Evolutionary conservation across 2,888 invertebrate genomes (phyloP), one percentile per base, ranked within the genome.

Genomic region (Harpalus rufipes): DNA sequence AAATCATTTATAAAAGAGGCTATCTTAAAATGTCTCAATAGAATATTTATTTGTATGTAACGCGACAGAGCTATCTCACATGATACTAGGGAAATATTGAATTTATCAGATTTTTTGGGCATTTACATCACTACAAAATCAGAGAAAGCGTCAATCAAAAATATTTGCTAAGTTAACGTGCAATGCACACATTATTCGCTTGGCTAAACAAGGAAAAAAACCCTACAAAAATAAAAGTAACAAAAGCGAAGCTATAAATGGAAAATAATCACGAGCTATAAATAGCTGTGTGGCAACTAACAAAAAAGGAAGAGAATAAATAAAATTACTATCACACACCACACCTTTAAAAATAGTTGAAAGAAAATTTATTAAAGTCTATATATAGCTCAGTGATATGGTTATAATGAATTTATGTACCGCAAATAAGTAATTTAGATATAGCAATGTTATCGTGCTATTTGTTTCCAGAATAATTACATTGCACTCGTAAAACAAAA

Each of bases 361-460:
- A 51, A 12, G 44, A 51, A 51, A 51, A 51, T 51, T 51, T 51
- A 51, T 51, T 8, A 8, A 44, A 44, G 44, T 51, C 12, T 51
- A 51, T 51, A 51, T 51, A 5, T 51, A 51, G 44, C 44, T 12
- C 10, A 12, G 44, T 51, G 44, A 51, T 51, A 51, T 51, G 44
- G 12, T 12, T 51, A 12, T 51, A 51, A 51, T 51, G 44, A 51
- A 51, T 51, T 51, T 51, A 51, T 51, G 12, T 51, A 51, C 44
- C 44, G 44, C 44, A 51, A 51, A 51, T 51, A 51, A 51, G 44
- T 51, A 51, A 51, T 51, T 51, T 51, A 51, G 44, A 51, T 51
- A 51, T 12, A 2, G 44, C 44, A 12, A 3, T 51, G 12, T 12
- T 51, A 51, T 51, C 44, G 12, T 8, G 10, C 12, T 51, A 12